A percentile compares a stretch with the other conserved stretches of the same genome.
Conservation (phyloP, 2,888 invertebrate species). For the Ectemnius lituratus region DNA sequence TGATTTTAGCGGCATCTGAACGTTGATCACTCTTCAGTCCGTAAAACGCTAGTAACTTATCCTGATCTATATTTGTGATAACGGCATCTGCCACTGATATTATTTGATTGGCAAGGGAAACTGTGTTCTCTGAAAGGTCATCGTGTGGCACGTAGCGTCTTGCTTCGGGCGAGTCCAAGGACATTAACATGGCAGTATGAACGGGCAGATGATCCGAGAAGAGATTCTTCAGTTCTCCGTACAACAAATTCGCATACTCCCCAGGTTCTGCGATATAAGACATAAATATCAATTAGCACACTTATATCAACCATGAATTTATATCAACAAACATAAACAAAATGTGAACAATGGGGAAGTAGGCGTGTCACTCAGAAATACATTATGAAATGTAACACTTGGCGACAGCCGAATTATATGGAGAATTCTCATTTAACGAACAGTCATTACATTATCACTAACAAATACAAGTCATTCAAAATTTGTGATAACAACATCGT, state of each 20-base stretch:
- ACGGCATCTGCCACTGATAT: conserved; percentile 84
- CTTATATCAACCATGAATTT: neutral
- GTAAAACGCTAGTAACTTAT: conserved; percentile 88
- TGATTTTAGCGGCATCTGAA: conserved; percentile 89
- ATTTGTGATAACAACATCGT: too few relatives aligned
- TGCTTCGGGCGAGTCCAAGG: conserved; percentile 83
- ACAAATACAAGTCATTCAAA: too few relatives aligned
- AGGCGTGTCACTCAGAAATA: too few relatives aligned
- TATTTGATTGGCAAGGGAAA: conserved; percentile 79
- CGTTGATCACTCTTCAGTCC: conserved; percentile 93
- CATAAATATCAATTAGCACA: too few relatives aligned
- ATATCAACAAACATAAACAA: neutral
- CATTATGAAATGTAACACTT: too few relatives aligned
- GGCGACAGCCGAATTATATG: too few relatives aligned
- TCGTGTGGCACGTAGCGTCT: conserved; percentile 78
- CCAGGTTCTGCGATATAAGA: conserved; percentile 78
- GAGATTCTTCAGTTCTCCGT: conserved; percentile 85
- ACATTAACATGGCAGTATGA: conserved; percentile 88
- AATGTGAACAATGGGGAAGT: neutral
- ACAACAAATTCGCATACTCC: conserved; percentile 85
- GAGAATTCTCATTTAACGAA: too few relatives aligned
- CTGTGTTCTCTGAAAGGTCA: conserved; percentile 70
- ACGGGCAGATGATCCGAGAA: conserved; percentile 88
- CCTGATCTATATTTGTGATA: conserved; percentile 86
- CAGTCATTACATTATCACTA: too few relatives aligned